Percentiles rank a stretch among this genome's conserved stretches.
These are phyloP conservation scores for Cryptoprocta ferox DNA, from an alignment of 2,797 vertebrate genomes.

Conservation along the genomic window DNA sequence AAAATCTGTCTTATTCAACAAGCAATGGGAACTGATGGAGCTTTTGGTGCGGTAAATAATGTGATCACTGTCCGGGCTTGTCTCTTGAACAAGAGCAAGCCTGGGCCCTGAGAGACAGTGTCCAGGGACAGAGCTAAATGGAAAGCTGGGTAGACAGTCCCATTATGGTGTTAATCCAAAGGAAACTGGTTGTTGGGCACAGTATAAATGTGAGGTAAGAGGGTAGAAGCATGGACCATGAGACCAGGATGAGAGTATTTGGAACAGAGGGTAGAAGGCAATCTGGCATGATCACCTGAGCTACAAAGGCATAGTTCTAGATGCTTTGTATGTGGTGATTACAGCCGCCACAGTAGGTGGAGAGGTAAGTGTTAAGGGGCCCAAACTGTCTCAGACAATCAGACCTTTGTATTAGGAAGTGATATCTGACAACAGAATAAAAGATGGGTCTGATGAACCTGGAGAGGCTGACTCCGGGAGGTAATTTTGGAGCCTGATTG, in stretches of 20 bases:
- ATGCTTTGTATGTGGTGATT: neutral
- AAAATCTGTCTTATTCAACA: neutral
- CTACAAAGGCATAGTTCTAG: neutral
- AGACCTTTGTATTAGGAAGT: slow-evolving; percentile 42
- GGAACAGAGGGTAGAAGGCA: neutral
- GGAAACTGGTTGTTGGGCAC: neutral
- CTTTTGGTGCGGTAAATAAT: neutral
- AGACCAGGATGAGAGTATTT: neutral
- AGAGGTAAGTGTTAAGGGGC: neutral
- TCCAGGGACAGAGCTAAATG: neutral
- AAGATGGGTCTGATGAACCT: neutral
- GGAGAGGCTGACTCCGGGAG: neutral
- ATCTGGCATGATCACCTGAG: neutral
- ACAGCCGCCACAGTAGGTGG: neutral
- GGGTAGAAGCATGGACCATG: neutral
- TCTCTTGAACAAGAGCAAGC: neutral
- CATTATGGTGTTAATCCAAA: neutral
- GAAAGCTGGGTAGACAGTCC: neutral
- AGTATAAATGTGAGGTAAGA: neutral
- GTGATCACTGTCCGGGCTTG: neutral
- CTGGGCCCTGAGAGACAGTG: neutral
- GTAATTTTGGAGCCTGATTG: neutral
- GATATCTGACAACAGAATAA: neutral
- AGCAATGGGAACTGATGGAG: neutral
- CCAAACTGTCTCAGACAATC: neutral